phyloP scores from a whole-genome alignment of 2,797 vertebrate species.

The Brachyrhaphis roseni region DNA sequence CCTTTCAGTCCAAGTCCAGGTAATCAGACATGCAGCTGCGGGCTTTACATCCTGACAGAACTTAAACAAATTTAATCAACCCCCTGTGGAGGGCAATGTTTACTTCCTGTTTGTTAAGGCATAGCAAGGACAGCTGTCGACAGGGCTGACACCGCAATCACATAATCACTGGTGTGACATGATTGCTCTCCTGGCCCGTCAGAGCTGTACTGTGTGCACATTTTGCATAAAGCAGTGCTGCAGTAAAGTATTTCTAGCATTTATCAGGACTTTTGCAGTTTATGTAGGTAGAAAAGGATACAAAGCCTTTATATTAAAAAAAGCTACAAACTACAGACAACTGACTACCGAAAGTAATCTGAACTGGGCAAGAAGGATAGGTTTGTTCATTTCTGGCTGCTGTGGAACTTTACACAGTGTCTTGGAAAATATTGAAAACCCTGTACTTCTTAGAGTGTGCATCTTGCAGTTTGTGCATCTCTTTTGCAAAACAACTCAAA shows the following conservation, averaged over 20 bases:
- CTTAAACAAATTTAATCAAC: slow-evolving; percentile 67
- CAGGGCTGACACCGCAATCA: slow-evolving; percentile 55
- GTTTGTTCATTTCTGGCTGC: background rate
- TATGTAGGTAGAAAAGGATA: background rate
- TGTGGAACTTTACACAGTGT: background rate
- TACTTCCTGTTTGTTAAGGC: slow-evolving; percentile 59
- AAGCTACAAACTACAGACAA: background rate
- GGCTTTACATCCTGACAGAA: slow-evolving; percentile 38
- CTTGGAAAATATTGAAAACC: background rate
- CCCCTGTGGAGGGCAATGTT: slow-evolving; percentile 52
- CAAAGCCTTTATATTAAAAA: background rate
- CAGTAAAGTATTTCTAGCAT: slow-evolving; percentile 12
- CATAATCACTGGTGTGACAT: slow-evolving; percentile 49
- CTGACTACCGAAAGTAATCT: background rate
- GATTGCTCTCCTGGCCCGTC: slow-evolving; percentile 46
- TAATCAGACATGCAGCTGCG: slow-evolving; percentile 48
- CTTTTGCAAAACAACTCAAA: background rate
- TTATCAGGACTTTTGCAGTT: background rate
- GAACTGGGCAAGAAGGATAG: too few relatives aligned
- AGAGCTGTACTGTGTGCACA: slow-evolving; percentile 27
- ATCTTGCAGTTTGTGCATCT: background rate
- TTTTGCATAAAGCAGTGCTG: slow-evolving; percentile 18
- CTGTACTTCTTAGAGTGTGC: background rate
- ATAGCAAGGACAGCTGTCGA: slow-evolving; percentile 50
- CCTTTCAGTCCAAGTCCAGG: slow-evolving; percentile 19